phyloP scores from a whole-genome alignment of 1,140 invertebrate species.

The Drosophila ohnishii region DNA sequence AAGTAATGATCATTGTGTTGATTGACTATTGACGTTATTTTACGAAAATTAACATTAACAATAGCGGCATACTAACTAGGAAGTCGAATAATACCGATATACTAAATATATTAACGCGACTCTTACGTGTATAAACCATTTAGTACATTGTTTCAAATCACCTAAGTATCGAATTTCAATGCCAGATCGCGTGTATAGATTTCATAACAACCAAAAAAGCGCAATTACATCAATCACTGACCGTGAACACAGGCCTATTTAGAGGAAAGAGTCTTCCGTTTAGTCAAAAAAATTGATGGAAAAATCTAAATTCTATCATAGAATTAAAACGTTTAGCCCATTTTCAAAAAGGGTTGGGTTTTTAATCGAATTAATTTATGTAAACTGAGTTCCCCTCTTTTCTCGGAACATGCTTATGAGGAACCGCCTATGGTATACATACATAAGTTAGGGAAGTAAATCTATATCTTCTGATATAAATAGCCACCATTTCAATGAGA shows the following conservation, averaged over 20 bases:
- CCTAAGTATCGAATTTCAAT: constrained; percentile 60
- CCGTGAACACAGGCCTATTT: constrained; percentile 51
- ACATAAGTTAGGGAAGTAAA: not conserved
- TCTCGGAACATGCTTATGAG: not conserved
- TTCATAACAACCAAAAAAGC: constrained; percentile 42
- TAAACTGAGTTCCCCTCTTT: no score
- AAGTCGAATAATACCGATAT: constrained; percentile 14
- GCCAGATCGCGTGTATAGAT: constrained; percentile 61
- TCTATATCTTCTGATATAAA: not conserved
- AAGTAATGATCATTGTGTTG: no score
- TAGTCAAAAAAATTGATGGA: not conserved
- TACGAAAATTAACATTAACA: not conserved
- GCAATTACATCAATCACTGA: constrained; percentile 74
- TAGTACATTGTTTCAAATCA: constrained; percentile 47
- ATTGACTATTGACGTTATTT: constrained; percentile 2
- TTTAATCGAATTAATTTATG: not conserved
- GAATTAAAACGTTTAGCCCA: not conserved
- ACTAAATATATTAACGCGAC: not conserved
- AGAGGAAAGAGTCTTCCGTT: not conserved
- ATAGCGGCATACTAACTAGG: not conserved
- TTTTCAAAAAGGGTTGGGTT: not conserved
- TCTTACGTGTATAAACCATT: constrained; percentile 27
- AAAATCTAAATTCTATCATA: constrained; percentile 3
- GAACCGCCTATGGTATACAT: not conserved
- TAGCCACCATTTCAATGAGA: not conserved